Conservation (phyloP, 2,888 invertebrate genomes). For the Seira ritae region DNA sequence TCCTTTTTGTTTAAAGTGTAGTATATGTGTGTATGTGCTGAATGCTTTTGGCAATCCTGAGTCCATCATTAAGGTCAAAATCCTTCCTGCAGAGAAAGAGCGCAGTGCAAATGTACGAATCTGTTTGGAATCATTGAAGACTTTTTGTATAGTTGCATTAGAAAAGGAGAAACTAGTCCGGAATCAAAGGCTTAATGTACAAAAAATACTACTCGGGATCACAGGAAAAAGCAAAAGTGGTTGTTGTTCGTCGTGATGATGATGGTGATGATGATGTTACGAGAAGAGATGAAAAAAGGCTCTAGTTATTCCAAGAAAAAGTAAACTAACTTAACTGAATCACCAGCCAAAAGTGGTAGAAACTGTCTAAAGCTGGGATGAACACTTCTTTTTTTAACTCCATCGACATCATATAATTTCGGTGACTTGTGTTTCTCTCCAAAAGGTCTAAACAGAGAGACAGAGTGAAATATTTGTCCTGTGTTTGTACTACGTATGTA, state of each 20-base stretch:
- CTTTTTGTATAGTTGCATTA: neutral
- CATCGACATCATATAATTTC: neutral
- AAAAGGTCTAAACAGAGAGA: neutral
- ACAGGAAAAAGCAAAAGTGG: conserved; percentile 13
- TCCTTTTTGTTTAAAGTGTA: conserved; percentile 1
- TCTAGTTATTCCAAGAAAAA: conserved; percentile 9
- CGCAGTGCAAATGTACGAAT: neutral
- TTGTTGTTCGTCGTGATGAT: neutral
- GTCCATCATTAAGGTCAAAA: neutral
- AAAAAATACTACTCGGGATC: neutral
- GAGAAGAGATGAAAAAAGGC: neutral
- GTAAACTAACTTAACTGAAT: conserved; percentile 14
- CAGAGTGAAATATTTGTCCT: conserved; percentile 1
- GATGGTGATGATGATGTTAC: conserved; percentile 6
- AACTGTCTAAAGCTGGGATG: conserved; percentile 11
- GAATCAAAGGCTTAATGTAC: conserved; percentile 14
- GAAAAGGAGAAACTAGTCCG: neutral
- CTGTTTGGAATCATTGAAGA: neutral
- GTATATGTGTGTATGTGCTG: neutral
- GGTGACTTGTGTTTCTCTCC: neutral
- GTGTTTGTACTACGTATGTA: neutral
- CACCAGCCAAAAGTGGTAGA: conserved; percentile 14
- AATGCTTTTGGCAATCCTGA: conserved; percentile 3
- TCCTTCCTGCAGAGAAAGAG: neutral
- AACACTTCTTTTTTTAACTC: neutral